Conservation (phyloP, 2,113 vertebrate species). For the Salvator merianae region DNA sequence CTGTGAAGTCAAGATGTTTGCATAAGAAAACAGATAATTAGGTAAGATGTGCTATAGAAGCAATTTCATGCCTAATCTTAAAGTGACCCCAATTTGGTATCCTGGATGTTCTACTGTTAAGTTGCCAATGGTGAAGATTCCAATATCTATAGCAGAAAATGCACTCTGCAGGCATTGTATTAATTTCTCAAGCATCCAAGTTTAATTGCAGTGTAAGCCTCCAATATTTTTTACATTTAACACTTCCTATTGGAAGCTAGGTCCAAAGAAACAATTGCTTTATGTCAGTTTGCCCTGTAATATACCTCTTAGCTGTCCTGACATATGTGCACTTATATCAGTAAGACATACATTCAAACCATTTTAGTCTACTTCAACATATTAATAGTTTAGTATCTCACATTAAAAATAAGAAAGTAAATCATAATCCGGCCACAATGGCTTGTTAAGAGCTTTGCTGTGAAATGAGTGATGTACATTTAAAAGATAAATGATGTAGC, state of each 20-base stretch:
- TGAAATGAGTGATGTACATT: neutral
- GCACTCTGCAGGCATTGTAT: neutral
- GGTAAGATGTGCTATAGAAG: neutral
- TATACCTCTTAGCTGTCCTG: neutral
- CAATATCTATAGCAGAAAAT: slow-evolving; percentile 18
- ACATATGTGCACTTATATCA: neutral
- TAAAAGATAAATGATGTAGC: slow-evolving; percentile 38
- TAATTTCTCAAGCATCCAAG: neutral
- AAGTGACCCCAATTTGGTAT: neutral
- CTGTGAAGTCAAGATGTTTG: slow-evolving; percentile 29
- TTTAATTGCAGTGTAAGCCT: slow-evolving; percentile 31
- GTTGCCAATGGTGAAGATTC: neutral
- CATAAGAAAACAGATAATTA: neutral
- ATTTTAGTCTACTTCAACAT: neutral
- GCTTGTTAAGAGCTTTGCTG: neutral
- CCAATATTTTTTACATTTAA: neutral
- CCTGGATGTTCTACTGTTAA: neutral
- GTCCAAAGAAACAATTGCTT: neutral
- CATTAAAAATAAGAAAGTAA: neutral
- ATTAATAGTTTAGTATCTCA: slow-evolving; percentile 3
- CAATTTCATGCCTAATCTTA: slow-evolving; percentile 6
- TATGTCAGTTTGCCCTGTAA: neutral
- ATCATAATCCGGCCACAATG: slow-evolving; percentile 2
- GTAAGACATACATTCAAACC: slow-evolving; percentile 12
- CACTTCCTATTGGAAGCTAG: neutral